Conservation (phyloP, 1,140 invertebrate genomes). For the Armadillidium nasatum region DNA sequence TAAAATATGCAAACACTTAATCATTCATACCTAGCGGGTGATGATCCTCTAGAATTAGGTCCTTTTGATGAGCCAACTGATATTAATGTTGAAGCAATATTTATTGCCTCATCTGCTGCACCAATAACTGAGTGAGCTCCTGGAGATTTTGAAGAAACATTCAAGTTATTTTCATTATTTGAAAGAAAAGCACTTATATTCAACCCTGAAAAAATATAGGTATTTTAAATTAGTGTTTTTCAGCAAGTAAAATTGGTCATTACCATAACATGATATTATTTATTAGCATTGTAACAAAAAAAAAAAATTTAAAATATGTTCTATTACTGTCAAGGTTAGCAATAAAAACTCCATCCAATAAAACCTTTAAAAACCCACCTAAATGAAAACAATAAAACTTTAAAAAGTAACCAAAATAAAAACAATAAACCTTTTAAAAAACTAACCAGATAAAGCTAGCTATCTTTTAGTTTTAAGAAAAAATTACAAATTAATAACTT, state of each 20-base stretch:
- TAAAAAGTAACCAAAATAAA: too few relatives aligned
- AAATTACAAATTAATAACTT: too few relatives aligned
- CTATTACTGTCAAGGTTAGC: too few relatives aligned
- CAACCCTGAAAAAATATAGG: background rate
- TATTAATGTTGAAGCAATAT: background rate
- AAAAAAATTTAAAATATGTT: background rate
- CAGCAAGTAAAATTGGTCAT: too few relatives aligned
- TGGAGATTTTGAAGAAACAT: background rate
- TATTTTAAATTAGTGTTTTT: background rate
- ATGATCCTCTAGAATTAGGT: background rate
- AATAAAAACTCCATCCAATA: too few relatives aligned
- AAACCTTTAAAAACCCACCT: too few relatives aligned
- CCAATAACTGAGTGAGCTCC: background rate
- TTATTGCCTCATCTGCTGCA: background rate
- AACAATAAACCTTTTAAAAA: too few relatives aligned
- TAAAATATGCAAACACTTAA: too few relatives aligned
- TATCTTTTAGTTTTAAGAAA: too few relatives aligned
- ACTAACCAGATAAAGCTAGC: too few relatives aligned
- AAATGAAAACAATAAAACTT: too few relatives aligned
- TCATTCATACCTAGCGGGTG: background rate
- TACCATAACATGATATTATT: too few relatives aligned
- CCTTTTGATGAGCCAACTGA: background rate
- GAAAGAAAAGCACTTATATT: background rate
- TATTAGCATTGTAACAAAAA: background rate
- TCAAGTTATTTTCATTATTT: conserved; percentile 3